Conservation (phyloP, 1,140 invertebrate species). For the Popillia japonica region DNA sequence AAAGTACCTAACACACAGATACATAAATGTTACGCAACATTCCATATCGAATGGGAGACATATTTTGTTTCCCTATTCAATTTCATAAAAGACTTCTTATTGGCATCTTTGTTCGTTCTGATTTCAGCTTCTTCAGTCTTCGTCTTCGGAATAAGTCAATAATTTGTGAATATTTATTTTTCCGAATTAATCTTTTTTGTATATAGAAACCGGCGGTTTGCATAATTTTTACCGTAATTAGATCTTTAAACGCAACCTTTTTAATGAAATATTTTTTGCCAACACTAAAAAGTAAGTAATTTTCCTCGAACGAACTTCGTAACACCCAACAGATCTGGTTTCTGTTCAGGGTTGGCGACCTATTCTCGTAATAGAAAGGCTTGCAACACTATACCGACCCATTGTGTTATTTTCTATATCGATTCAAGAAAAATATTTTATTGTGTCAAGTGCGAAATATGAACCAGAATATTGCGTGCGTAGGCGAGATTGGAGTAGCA, state of each 20-base stretch:
- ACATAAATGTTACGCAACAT: too few relatives aligned
- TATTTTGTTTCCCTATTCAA: too few relatives aligned
- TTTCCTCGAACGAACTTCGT: not conserved
- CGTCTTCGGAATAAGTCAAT: too few relatives aligned
- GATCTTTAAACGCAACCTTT: not conserved
- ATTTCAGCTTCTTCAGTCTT: too few relatives aligned
- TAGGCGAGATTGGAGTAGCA: not conserved
- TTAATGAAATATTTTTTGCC: not conserved
- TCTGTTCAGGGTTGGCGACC: not conserved
- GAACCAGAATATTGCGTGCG: conserved; percentile 1
- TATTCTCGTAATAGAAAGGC: not conserved
- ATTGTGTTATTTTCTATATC: not conserved
- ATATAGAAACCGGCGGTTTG: not conserved
- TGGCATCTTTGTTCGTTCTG: too few relatives aligned
- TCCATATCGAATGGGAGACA: too few relatives aligned
- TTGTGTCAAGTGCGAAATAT: conserved; percentile 5
- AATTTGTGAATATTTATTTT: not conserved
- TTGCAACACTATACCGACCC: not conserved
- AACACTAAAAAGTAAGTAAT: not conserved
- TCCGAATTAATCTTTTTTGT: not conserved
- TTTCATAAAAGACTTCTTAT: too few relatives aligned
- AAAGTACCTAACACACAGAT: too few relatives aligned
- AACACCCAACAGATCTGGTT: not conserved
- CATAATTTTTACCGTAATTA: not conserved
- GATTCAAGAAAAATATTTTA: not conserved